These are phyloP conservation scores for Sarcophaga bullata DNA, from an alignment of 1,140 invertebrate species.

Conservation along the genomic window DNA sequence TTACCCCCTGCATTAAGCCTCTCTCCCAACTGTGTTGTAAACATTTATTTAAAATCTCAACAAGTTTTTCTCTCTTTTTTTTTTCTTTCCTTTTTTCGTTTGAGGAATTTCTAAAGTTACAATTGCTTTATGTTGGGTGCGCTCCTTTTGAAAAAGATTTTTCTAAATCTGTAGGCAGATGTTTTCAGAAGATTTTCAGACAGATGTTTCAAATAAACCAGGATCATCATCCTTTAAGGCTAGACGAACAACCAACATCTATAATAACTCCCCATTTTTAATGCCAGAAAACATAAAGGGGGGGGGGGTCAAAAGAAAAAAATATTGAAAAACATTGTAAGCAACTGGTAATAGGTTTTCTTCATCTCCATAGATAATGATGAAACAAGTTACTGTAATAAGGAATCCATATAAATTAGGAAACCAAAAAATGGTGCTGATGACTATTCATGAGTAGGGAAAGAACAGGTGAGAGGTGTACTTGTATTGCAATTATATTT, in stretches of 20 bases:
- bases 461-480: neutral
- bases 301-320: too few species aligned
- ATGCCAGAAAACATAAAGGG: neutral
- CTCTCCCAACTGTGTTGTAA: too few species aligned
- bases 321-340: neutral
- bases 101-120: too few species aligned
- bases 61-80: neutral
- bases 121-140: too few species aligned
- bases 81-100: neutral
- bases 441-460: neutral
- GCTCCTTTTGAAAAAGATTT: neutral
- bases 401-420: constrained; percentile 41
- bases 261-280: neutral
- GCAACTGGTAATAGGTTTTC: constrained; percentile 17
- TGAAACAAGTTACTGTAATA: constrained; percentile 21
- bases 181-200: constrained; percentile 1
- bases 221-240: constrained; percentile 25
- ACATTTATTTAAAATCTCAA: neutral
- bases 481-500: constrained; percentile 12
- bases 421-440: neutral
- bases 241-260: neutral
- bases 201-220: constrained; percentile 6
- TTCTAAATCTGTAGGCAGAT: constrained; percentile 12
- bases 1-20: neutral
- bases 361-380: constrained; percentile 10